A percentile compares a stretch with the other conserved stretches of the same genome.
phyloP scores from a whole-genome alignment of 2,888 invertebrate species.

The Tenodera sinensis region DNA sequence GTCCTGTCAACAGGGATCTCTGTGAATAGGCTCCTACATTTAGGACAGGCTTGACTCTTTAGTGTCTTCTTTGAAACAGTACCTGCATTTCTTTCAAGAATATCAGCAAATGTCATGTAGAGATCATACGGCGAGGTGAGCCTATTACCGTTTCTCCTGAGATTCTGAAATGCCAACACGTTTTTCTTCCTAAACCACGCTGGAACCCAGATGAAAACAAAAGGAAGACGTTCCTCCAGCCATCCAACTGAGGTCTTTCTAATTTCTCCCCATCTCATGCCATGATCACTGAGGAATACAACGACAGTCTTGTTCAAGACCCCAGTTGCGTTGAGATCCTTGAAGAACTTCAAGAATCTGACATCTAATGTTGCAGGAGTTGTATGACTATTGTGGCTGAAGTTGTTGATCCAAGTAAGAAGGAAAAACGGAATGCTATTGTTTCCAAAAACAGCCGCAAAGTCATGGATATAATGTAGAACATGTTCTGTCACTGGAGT shows the following conservation, averaged over 20 bases:
- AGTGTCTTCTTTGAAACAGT: not conserved
- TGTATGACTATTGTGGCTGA: slow-evolving; percentile 28
- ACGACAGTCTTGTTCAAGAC: slow-evolving; percentile 33
- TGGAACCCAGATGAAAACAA: slow-evolving; percentile 36
- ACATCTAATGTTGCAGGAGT: slow-evolving; percentile 16
- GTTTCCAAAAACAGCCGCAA: slow-evolving; percentile 1
- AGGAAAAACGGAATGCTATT: slow-evolving; percentile 26
- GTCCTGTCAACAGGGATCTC: slow-evolving; percentile 8
- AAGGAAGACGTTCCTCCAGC: slow-evolving; percentile 37
- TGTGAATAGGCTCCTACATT: slow-evolving; percentile 19
- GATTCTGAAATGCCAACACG: slow-evolving; percentile 32
- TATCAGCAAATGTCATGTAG: slow-evolving; percentile 32
- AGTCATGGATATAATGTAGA: slow-evolving; percentile 25
- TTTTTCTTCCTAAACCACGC: slow-evolving; percentile 27
- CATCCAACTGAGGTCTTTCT: slow-evolving; percentile 36
- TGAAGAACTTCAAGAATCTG: slow-evolving; percentile 17
- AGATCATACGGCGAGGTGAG: slow-evolving; percentile 37
- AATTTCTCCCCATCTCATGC: slow-evolving; percentile 36
- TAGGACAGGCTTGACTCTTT: not conserved
- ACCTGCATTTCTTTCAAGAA: not conserved
- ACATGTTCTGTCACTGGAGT: slow-evolving; percentile 21
- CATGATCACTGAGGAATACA: slow-evolving; percentile 34
- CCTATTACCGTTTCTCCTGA: slow-evolving; percentile 32
- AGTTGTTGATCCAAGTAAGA: slow-evolving; percentile 25
- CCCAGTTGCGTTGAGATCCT: slow-evolving; percentile 10